These are phyloP conservation scores for Stegostoma tigrinum DNA, from an alignment of 2,113 vertebrate genomes.

Conservation along the genomic window DNA sequence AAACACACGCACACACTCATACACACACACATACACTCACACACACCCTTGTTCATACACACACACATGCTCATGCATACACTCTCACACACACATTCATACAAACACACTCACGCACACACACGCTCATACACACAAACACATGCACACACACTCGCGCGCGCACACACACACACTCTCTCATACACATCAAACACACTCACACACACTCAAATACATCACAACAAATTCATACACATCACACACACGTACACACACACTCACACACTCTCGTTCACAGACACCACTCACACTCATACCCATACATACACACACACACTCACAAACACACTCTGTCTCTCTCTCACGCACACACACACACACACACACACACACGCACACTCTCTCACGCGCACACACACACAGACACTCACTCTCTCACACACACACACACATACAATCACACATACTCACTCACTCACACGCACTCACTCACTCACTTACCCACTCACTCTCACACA, in stretches of 20 bases:
- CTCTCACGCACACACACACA: background rate
- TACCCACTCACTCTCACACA: too few relatives aligned
- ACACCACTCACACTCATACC: background rate
- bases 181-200: too few relatives aligned
- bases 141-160: too few relatives aligned
- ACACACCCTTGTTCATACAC: too few relatives aligned
- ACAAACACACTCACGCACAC: background rate
- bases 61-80: background rate
- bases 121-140: background rate
- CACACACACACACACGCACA: too few relatives aligned
- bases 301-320: background rate
- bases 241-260: background rate
- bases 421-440: background rate
- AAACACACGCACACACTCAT: too few relatives aligned
- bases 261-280: background rate
- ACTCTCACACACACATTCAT: background rate
- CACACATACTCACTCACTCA: background rate
- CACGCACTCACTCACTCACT: background rate
- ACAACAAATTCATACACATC: too few relatives aligned
- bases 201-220: too few relatives aligned
- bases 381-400: too few relatives aligned
- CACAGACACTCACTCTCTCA: too few relatives aligned
- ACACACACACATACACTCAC: background rate
- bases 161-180: background rate
- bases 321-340: too few relatives aligned